These are phyloP conservation scores for Noctua pronuba DNA, from an alignment of 2,888 invertebrate genomes.

Conservation along the genomic window DNA sequence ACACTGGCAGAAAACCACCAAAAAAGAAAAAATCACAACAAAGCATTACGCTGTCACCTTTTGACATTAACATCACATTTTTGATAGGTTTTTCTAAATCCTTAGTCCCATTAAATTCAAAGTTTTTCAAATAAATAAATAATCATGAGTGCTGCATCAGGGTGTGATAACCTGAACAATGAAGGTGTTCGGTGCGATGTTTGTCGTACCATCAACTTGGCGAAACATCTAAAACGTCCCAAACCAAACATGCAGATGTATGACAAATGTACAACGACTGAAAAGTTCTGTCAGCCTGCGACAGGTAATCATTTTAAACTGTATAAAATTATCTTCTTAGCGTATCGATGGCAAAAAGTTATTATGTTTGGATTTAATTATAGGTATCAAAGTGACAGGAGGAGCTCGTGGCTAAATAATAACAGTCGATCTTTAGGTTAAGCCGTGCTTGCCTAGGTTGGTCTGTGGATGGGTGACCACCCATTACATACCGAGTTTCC, in stretches of 20 bases:
- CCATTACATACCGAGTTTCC: too few species aligned
- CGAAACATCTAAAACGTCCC: constrained; percentile 76
- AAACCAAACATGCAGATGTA: constrained; percentile 86
- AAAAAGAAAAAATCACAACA: constrained; percentile 18
- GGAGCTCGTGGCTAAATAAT: too few species aligned
- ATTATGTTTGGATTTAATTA: background rate
- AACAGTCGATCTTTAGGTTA: too few species aligned
- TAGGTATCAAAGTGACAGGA: background rate
- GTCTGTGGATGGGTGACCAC: too few species aligned
- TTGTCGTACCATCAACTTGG: constrained; percentile 86
- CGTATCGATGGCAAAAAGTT: background rate
- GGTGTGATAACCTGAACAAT: constrained; percentile 20
- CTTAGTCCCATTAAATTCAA: constrained; percentile 26
- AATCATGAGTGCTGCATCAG: constrained; percentile 76
- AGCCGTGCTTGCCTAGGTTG: too few species aligned
- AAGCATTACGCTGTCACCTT: constrained; percentile 35
- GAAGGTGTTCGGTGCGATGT: constrained; percentile 79
- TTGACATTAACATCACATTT: constrained; percentile 46
- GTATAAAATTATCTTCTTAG: background rate
- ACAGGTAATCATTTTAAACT: constrained; percentile 14
- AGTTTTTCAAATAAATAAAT: constrained; percentile 24
- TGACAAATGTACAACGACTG: constrained; percentile 80
- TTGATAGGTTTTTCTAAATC: constrained; percentile 43
- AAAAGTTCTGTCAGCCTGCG: constrained; percentile 73
- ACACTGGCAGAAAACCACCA: constrained; percentile 30